Evolutionary conservation across 2,888 invertebrate genomes (phyloP).

Genomic region (Euzetes globulus): DNA sequence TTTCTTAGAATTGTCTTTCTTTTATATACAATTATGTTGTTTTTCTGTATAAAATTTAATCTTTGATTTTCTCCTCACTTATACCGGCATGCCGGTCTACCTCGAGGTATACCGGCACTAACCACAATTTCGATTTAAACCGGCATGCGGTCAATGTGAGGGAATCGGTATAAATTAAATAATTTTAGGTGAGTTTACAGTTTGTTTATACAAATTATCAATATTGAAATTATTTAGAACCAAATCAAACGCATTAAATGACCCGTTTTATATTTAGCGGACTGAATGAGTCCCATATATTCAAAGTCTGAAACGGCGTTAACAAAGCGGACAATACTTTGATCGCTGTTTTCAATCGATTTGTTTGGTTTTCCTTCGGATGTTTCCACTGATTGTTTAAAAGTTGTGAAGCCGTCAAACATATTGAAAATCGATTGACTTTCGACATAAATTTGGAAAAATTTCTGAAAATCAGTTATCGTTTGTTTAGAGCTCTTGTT

Average conservation of each 20-base stretch:
- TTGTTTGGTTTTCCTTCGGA: not conserved
- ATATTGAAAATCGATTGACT: constrained; percentile 24
- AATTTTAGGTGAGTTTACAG: no score
- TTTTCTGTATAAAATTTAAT: no score
- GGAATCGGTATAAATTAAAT: not conserved
- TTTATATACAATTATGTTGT: no score
- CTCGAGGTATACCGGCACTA: no score
- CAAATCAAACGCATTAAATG: constrained; percentile 30
- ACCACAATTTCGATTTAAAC: no score
- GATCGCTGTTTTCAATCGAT: not conserved
- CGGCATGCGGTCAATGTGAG: no score
- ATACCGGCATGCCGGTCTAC: no score
- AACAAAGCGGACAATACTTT: constrained; percentile 27
- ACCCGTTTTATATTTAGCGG: constrained; percentile 24
- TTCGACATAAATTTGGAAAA: constrained; percentile 14
- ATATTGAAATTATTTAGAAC: constrained; percentile 14
- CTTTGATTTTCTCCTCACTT: no score
- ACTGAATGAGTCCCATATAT: constrained; percentile 30
- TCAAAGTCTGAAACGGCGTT: constrained; percentile 33
- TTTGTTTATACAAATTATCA: no score
- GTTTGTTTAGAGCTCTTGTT: not conserved
- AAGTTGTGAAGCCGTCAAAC: constrained; percentile 1
- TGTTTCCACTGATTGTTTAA: not conserved
- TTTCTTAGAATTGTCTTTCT: no score
- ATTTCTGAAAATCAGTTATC: not conserved